Percentiles rank a stretch among this genome's conserved stretches.
phyloP scores from a whole-genome alignment of 1,140 invertebrate species.

The Lerema accius region DNA sequence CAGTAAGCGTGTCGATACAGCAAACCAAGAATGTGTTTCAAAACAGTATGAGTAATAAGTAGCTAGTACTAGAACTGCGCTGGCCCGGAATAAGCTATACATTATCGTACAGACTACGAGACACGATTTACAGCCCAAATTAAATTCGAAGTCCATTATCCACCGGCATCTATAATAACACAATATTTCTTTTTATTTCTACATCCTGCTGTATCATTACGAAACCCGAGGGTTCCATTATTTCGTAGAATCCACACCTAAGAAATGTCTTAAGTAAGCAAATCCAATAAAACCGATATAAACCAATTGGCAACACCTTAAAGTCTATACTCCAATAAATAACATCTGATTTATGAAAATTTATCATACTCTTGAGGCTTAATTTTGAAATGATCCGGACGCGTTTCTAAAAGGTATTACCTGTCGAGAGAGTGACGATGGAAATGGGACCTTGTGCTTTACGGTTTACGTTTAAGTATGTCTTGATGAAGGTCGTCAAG shows the following conservation, averaged over 20 bases:
- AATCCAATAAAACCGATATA: constrained; percentile 71
- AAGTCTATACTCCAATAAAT: constrained; percentile 81
- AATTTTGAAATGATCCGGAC: constrained; percentile 77
- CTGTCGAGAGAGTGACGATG: constrained; percentile 42
- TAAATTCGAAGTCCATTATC: constrained; percentile 51
- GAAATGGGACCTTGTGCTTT: constrained; percentile 58
- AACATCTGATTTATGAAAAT: constrained; percentile 81
- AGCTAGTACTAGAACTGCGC: constrained; percentile 1
- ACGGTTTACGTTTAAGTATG: constrained; percentile 54
- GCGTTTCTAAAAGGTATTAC: constrained; percentile 52
- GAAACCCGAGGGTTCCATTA: constrained; percentile 52
- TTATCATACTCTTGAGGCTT: constrained; percentile 81
- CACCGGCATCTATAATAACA: constrained; percentile 48
- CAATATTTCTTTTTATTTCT: constrained; percentile 47
- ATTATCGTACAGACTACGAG: constrained; percentile 23
- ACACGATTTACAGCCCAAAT: constrained; percentile 34
- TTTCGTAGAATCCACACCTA: constrained; percentile 41
- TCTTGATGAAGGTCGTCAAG: constrained; percentile 38
- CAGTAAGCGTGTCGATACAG: background rate
- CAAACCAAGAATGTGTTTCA: constrained; percentile 21
- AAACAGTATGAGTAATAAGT: constrained; percentile 33
- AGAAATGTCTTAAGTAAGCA: constrained; percentile 62
- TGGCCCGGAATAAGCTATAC: constrained; percentile 25
- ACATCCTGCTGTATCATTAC: constrained; percentile 51
- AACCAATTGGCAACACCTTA: constrained; percentile 78